phyloP scores from a whole-genome alignment of 1,140 invertebrate genomes.

The Trichoplusia ni region DNA sequence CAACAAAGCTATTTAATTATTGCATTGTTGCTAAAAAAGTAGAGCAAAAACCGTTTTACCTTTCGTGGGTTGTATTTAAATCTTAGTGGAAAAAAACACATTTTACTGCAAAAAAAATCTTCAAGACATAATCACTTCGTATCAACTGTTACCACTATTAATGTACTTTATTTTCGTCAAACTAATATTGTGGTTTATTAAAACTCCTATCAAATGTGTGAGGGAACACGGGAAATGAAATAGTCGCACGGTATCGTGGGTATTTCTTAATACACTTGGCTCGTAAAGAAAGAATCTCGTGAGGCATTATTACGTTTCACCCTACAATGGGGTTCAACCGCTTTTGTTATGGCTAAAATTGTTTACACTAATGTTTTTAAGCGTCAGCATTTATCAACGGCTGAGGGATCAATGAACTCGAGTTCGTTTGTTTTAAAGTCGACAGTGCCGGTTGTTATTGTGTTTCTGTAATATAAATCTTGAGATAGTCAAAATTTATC shows the following conservation, averaged over 20 bases:
- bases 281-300: conserved; percentile 41
- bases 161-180: no score
- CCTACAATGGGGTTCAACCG: conserved; percentile 24
- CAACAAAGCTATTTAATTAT: no score
- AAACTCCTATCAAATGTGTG: neutral
- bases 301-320: conserved; percentile 37
- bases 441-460: no score
- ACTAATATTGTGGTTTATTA: conserved; percentile 2
- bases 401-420: conserved; percentile 5
- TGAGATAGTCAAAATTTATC: no score
- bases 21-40: no score
- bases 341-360: conserved; percentile 23
- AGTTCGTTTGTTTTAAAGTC: neutral
- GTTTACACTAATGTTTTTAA: conserved; percentile 14
- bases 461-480: no score
- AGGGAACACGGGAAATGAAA: conserved; percentile 35
- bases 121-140: no score
- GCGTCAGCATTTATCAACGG: conserved; percentile 13
- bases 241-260: conserved; percentile 30
- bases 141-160: no score
- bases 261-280: conserved; percentile 42
- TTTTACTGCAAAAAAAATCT: no score
- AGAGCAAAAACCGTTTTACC: no score
- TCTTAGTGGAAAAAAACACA: no score
- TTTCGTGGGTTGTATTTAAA: no score